Conservation (phyloP, 2,888 invertebrate genomes). For the Koerneria pararmatus region DNA sequence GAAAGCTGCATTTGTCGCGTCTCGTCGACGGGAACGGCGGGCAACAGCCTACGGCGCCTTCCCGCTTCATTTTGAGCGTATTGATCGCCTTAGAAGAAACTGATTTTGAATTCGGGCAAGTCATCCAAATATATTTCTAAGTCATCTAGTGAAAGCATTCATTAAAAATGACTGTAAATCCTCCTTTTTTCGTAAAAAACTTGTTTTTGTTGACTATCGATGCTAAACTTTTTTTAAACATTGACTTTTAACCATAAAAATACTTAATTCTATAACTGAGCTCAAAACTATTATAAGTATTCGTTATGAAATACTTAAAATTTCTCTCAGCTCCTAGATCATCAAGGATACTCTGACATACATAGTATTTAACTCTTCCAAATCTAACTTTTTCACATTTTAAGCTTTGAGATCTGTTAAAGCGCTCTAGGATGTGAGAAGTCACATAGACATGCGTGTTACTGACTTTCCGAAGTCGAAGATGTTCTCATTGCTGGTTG, state of each 20-base stretch:
- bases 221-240: background rate
- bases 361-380: too few species aligned
- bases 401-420: too few species aligned
- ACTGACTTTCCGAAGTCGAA: background rate
- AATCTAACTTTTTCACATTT: too few species aligned
- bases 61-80: conserved; percentile 13
- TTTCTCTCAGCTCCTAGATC: too few species aligned
- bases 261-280: too few species aligned
- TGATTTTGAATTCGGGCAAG: too few species aligned
- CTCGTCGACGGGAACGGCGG: conserved; percentile 21
- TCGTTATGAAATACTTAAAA: too few species aligned
- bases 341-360: too few species aligned
- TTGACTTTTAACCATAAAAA: too few species aligned
- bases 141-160: background rate
- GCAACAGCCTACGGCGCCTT: conserved; percentile 20
- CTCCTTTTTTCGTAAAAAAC: background rate
- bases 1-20: conserved; percentile 16
- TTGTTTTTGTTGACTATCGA: background rate
- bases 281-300: too few species aligned
- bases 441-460: background rate
- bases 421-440: too few species aligned
- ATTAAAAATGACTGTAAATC: background rate
- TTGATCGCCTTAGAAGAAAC: too few species aligned
- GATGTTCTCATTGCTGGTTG: background rate
- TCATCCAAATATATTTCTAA: background rate